Evolutionary conservation across 2,888 invertebrate genomes (phyloP), one percentile per base, ranked within the genome.

Genomic region (Callimorpha dominula): DNA sequence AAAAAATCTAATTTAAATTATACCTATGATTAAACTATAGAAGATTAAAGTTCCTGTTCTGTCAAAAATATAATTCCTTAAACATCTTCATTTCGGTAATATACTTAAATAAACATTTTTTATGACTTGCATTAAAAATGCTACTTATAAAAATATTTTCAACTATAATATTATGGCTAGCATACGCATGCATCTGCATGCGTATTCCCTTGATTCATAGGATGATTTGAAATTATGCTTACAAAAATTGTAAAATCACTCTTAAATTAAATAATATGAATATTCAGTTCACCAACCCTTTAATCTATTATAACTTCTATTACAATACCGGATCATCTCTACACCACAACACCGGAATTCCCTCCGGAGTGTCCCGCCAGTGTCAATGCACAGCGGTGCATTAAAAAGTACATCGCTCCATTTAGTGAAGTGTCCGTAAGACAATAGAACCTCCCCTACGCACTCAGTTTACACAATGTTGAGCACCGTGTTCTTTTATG

Each of bases 361-460:
- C 70, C 73, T 40, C 49, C 71, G 67, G 81, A 54, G 15, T 49
- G 3, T 12, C 43, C 66, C n/a, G 43, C 17, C 63, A 17, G 52
- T 60, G 69, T 60, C 65, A 72, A 78, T 80, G 79, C 76, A 74
- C 80, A 79, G 69, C 80, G 74, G 72, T 76, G 78, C 85, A 82
- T 85, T 87, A 85, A 85, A 87, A 87, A 79, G 85, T 75, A 81
- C 82, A 80, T 75, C 86, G 84, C 81, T 81, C 86, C 86, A 87
- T 87, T 86, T 76, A 78, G 76, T 77, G 73, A 68, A 81, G 83
- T 80, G 81, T 80, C 78, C 77, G 76, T 85, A 86, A 88, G 87
- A 88, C 88, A 88, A 88, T 84, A 82, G 82, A 71, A 74, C 81
- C 81, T 84, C 84, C 74, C 64, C 52, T 71, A 68, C 72, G 67